These are phyloP conservation scores for Margaritifera margaritifera DNA, from an alignment of 2,888 invertebrate genomes.

Conservation along the genomic window DNA sequence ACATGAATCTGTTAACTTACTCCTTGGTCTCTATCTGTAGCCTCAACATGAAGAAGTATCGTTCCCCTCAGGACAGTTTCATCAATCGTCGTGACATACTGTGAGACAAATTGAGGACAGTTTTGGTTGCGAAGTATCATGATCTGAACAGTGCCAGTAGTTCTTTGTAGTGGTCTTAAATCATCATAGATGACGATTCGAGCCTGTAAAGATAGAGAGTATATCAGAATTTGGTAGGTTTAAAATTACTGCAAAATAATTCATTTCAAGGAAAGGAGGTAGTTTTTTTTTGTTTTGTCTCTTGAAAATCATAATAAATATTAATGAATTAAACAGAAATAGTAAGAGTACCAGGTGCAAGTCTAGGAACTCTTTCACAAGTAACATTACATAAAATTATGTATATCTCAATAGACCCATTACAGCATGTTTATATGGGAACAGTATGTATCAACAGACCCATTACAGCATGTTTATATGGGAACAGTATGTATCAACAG, in stretches of 20 bases:
- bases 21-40: slow-evolving; percentile 54
- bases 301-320: no score
- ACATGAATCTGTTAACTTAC: slow-evolving; percentile 27
- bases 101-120: slow-evolving; percentile 50
- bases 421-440: no score
- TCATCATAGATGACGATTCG: slow-evolving; percentile 59
- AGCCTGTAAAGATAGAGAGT: slow-evolving; percentile 39
- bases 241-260: neutral
- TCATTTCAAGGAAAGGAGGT: no score
- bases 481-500: no score
- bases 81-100: slow-evolving; percentile 40
- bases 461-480: no score
- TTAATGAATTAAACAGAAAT: no score
- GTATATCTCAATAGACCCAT: no score
- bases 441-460: no score
- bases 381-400: no score
- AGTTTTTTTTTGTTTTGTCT: no score
- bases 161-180: slow-evolving; percentile 44
- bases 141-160: slow-evolving; percentile 52
- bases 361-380: no score
- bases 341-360: no score
- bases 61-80: slow-evolving; percentile 43
- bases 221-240: neutral
- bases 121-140: slow-evolving; percentile 58
- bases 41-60: slow-evolving; percentile 46